Evolutionary conservation across 2,888 invertebrate species (phyloP).

Genomic region (Torymus auratus): DNA sequence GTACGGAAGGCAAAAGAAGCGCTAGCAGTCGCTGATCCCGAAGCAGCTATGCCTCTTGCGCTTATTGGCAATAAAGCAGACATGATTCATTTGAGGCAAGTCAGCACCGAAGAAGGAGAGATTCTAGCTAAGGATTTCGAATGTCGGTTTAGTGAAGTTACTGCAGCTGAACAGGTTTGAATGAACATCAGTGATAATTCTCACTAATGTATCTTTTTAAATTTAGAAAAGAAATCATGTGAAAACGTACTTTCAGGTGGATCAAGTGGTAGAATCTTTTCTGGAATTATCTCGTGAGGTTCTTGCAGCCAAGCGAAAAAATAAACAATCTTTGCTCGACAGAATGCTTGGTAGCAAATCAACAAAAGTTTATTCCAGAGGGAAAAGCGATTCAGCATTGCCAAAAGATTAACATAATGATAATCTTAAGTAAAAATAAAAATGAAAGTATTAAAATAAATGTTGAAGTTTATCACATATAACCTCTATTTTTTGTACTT

Average conservation of each 20-base stretch:
- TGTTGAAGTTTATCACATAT: slow-evolving; percentile 62
- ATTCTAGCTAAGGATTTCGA: slow-evolving; percentile 92
- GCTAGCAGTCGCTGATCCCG: slow-evolving; percentile 79
- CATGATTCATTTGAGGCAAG: slow-evolving; percentile 93
- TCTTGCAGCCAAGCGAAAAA: slow-evolving; percentile 86
- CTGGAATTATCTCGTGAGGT: slow-evolving; percentile 91
- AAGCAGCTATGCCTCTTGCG: slow-evolving; percentile 87
- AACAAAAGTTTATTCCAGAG: slow-evolving; percentile 86
- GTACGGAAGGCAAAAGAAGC: slow-evolving; percentile 85
- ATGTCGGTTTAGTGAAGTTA: slow-evolving; percentile 91
- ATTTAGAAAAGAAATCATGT: too few relatives aligned
- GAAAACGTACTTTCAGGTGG: slow-evolving; percentile 76
- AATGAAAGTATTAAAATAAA: slow-evolving; percentile 39
- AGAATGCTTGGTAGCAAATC: slow-evolving; percentile 89
- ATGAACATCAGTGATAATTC: not conserved
- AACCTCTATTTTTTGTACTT: slow-evolving; percentile 71
- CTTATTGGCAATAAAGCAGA: slow-evolving; percentile 94
- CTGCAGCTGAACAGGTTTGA: slow-evolving; percentile 88
- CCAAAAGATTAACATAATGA: slow-evolving; percentile 75
- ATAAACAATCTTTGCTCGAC: slow-evolving; percentile 86
- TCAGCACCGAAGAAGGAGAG: slow-evolving; percentile 92
- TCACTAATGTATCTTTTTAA: not conserved
- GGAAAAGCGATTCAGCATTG: slow-evolving; percentile 92
- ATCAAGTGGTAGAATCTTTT: slow-evolving; percentile 90
- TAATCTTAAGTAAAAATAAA: slow-evolving; percentile 29